Conservation (phyloP, 2,113 vertebrate species). For the Nerophis ophidion region DNA sequence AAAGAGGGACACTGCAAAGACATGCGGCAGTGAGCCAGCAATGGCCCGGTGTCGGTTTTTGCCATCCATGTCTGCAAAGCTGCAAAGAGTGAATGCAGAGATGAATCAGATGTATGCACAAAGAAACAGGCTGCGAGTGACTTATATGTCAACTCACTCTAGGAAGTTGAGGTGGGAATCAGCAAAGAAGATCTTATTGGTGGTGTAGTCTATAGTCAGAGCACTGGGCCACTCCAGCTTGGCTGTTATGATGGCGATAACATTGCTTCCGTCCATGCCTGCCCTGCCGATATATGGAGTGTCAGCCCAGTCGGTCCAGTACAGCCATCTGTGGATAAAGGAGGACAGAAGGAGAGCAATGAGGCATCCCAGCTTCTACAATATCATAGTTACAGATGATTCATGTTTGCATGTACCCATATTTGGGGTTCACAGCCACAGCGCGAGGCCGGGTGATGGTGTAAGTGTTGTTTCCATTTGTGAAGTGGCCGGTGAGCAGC, state of each 20-base stretch:
- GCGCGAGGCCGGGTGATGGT: conserved; percentile 53
- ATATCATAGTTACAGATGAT: neutral
- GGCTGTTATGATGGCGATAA: conserved; percentile 59
- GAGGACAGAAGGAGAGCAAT: neutral
- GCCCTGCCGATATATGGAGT: conserved; percentile 61
- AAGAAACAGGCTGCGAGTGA: neutral
- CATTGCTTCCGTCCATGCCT: conserved; percentile 64
- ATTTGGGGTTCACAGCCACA: conserved; percentile 66
- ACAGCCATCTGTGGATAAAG: conserved; percentile 57
- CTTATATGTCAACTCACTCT: conserved; percentile 53
- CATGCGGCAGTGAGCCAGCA: conserved; percentile 59
- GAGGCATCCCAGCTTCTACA: neutral
- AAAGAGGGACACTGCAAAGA: conserved; percentile 60
- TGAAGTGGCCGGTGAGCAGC: conserved; percentile 53
- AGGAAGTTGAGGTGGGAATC: conserved; percentile 67
- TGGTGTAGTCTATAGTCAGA: conserved; percentile 69
- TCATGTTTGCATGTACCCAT: conserved; percentile 48
- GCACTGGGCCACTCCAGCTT: conserved; percentile 68
- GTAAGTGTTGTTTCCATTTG: conserved; percentile 49
- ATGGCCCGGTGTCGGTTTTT: conserved; percentile 64
- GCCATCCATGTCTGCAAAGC: conserved; percentile 69
- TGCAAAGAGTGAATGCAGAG: conserved; percentile 10
- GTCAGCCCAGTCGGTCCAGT: conserved; percentile 68
- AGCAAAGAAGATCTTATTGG: conserved; percentile 68
- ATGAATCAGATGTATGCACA: neutral